Base-by-base conservation (phyloP, 2,797 vertebrate genomes). In the Gephyroberyx darwinii region DNA sequence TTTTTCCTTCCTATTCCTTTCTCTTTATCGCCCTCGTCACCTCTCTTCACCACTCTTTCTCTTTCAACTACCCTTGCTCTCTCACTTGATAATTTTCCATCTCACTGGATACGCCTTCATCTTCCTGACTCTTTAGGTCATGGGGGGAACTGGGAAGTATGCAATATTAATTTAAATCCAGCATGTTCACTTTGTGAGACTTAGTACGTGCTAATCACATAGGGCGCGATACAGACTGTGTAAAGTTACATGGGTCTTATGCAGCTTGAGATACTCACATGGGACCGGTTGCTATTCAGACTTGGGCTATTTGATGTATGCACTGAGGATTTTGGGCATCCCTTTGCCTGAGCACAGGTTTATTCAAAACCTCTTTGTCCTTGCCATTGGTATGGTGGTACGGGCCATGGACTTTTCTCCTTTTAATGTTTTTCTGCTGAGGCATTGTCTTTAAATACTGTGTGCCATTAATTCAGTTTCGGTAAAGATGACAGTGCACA, bases 31-130 rank as follows among this genome's bases (percentile, higher is more conserved):
- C 19, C 53, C 33, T 45, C 62, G 60, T 62, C 33, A 35, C n/a
- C 56, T 43, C 43, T 30, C 45, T 43, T 37, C 53, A 66, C 72
- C 43, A 60, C 17, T 39, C 58, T 72, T 69, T 82, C 65, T 80
- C 69, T 85, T 72, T 73, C 58, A 78, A 45, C 60, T 57, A 41
- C 66, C 53, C 78, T 80, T 68, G 0, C 68, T 82, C 67, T 50
- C 68, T 66, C 73, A 52, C 84, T 80, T 85, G 69, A 88, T 84
- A 20, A 84, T 88, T 90, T 89, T 85, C 82, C 84, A 87, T 84
- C 67, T 79, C 69, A 16, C 51, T 81, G 75, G 70, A 70, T 86
- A 67, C 60, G 50, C 78, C 74, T 86, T 75, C 78, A 82, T 86
- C 71, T 75, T 70, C 54, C 64, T 77, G 61, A 65, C 19, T 60